A percentile compares a stretch with the other conserved stretches of the same genome.
phyloP scores from a whole-genome alignment of 2,113 vertebrate genomes.

The Charina bottae region DNA sequence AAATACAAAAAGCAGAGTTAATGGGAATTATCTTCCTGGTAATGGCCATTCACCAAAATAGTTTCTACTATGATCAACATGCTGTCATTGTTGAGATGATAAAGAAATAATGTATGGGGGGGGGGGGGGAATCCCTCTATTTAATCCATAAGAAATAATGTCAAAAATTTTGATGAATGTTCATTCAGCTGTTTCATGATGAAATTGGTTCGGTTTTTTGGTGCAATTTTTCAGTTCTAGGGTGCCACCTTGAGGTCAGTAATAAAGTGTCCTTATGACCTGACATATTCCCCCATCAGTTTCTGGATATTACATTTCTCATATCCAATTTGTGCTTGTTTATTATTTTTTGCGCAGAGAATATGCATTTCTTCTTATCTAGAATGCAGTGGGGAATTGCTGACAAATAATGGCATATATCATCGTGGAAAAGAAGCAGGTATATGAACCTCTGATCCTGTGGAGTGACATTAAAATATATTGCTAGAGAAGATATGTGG shows the following conservation, averaged over 20 bases:
- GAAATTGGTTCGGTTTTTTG: no score
- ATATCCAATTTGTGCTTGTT: neutral
- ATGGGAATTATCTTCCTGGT: neutral
- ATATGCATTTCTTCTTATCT: neutral
- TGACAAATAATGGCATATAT: neutral
- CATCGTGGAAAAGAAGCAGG: neutral
- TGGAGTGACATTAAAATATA: neutral
- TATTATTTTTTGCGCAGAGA: neutral
- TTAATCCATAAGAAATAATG: neutral
- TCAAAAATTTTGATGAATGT: neutral
- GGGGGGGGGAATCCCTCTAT: neutral
- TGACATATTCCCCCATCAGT: neutral
- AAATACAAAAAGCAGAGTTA: neutral
- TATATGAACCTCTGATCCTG: neutral
- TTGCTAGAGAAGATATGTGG: neutral
- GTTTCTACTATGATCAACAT: neutral
- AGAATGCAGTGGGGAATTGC: neutral
- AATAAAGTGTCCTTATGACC: neutral
- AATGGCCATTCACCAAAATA: neutral
- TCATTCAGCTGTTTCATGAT: neutral
- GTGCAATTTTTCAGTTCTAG: neutral
- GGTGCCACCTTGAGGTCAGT: neutral
- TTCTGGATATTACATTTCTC: neutral
- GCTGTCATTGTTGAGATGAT: neutral
- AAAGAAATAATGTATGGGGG: neutral